A percentile compares a stretch with the other conserved stretches of the same genome.
Evolutionary conservation across 2,113 vertebrate genomes (phyloP).

Genomic region (Ornithorhynchus anatinus): DNA sequence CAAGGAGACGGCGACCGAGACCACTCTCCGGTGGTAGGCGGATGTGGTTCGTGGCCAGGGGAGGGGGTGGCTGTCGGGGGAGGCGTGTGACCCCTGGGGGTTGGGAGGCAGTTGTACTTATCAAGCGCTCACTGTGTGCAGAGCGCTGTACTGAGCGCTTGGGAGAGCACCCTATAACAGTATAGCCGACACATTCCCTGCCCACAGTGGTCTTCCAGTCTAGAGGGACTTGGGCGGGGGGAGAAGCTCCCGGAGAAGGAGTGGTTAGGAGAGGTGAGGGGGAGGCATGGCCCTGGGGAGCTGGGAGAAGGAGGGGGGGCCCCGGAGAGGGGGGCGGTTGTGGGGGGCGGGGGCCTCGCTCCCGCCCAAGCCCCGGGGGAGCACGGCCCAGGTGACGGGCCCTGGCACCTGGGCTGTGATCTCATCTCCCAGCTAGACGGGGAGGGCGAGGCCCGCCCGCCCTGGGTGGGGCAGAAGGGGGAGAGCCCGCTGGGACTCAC

Average conservation of each 20-base stretch:
- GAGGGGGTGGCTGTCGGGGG: no score
- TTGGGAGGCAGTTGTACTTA: no score
- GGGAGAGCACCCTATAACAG: no score
- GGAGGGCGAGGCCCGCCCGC: constrained; percentile 6
- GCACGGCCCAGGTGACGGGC: constrained; percentile 30
- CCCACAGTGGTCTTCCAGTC: neutral
- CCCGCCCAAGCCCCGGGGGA: neutral
- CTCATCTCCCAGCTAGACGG: constrained; percentile 20
- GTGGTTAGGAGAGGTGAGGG: neutral
- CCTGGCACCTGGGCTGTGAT: constrained; percentile 21
- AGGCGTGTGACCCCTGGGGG: no score
- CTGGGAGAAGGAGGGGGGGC: neutral
- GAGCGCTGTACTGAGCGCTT: no score
- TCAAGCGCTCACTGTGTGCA: no score
- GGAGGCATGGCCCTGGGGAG: neutral
- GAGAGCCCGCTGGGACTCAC: constrained; percentile 32
- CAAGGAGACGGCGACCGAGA: no score
- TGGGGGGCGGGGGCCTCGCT: no score
- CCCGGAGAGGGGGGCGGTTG: neutral
- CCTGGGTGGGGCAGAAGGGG: neutral
- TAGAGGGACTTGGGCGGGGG: neutral
- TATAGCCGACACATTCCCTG: no score
- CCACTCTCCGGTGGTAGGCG: no score
- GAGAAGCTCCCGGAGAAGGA: neutral
- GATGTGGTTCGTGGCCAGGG: no score